Conservation (phyloP, 2,797 vertebrate species). For the Anguilla anguilla region DNA sequence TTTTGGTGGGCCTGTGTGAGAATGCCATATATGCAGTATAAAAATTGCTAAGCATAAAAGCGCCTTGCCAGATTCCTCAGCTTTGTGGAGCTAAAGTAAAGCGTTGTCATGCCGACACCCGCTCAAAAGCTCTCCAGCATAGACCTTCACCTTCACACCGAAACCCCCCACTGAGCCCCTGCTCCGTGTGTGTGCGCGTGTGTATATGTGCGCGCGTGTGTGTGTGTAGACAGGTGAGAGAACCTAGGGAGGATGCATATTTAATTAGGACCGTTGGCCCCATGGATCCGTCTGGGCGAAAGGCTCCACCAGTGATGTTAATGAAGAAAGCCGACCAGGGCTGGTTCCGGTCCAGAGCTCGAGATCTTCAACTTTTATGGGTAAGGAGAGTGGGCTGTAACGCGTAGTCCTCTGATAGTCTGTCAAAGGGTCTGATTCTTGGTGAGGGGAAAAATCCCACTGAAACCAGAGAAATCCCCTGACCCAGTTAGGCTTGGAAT, state of each 20-base stretch:
- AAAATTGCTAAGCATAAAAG: neutral
- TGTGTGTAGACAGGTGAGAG: neutral
- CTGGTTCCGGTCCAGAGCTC: no score
- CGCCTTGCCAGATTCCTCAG: neutral
- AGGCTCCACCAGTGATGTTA: neutral
- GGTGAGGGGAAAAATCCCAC: neutral
- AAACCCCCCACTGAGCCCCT: neutral
- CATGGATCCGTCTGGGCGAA: neutral
- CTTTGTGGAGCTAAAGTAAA: neutral
- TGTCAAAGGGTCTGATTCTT: neutral
- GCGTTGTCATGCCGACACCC: neutral
- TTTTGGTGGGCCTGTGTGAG: neutral
- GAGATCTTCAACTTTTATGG: neutral
- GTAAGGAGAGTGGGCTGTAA: neutral
- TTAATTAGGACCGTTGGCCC: neutral
- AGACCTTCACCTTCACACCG: neutral
- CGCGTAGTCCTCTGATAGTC: neutral
- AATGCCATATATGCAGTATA: neutral
- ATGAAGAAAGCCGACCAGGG: neutral
- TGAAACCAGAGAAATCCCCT: neutral
- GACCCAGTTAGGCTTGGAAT: neutral
- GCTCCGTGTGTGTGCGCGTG: no score
- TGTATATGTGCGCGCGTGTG: neutral
- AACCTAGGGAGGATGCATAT: neutral
- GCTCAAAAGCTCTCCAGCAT: neutral